phyloP scores from a whole-genome alignment of 1,140 invertebrate species.

The Camponotus vicinus region DNA sequence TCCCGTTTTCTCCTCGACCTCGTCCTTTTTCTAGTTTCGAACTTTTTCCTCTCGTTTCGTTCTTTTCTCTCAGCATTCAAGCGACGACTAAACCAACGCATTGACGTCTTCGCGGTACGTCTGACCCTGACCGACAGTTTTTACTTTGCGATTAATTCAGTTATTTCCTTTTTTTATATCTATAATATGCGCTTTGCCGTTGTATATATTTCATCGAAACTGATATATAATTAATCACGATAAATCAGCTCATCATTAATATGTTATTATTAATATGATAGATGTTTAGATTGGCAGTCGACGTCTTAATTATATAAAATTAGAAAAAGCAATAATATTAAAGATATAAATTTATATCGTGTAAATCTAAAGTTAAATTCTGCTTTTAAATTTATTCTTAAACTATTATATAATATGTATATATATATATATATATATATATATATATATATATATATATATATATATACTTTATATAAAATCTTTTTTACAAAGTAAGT shows the following conservation, averaged over 20 bases:
- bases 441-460: background rate
- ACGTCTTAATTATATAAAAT: background rate
- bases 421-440: too few relatives aligned
- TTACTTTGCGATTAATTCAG: constrained; percentile 17
- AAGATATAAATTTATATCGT: background rate
- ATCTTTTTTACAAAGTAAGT: background rate
- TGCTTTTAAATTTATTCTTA: background rate
- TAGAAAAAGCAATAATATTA: background rate
- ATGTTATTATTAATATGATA: background rate
- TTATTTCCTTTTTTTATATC: constrained; percentile 15
- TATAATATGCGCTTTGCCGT: constrained; percentile 10
- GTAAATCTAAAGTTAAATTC: background rate
- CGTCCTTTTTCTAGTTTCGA: constrained; percentile 7
- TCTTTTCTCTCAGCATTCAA: background rate
- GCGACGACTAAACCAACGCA: background rate
- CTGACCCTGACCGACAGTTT: constrained; percentile 26
- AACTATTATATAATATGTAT: background rate
- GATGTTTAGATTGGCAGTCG: too few relatives aligned
- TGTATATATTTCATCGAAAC: background rate
- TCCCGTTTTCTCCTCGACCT: too few relatives aligned
- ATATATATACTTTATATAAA: background rate
- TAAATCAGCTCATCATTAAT: background rate
- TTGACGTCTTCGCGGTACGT: constrained; percentile 1
- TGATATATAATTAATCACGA: background rate
- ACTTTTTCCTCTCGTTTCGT: constrained; percentile 31